A percentile compares a stretch with the other conserved stretches of the same genome.
These are phyloP conservation scores for Notothenia coriiceps DNA, from an alignment of 2,113 vertebrate species.

Conservation along the genomic window DNA sequence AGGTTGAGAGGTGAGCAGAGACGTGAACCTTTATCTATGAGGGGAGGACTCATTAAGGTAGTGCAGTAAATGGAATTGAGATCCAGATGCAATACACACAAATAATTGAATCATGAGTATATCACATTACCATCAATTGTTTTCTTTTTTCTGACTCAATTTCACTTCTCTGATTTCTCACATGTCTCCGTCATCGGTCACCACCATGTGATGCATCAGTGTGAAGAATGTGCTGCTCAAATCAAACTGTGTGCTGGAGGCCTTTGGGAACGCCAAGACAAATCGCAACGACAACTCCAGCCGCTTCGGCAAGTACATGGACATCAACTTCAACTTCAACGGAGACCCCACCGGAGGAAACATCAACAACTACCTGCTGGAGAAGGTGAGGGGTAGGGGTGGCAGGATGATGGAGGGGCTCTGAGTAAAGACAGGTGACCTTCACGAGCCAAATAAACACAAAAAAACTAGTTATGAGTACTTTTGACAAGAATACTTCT, in stretches of 20 bases:
- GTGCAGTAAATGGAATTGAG: background rate
- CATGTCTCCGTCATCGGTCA: slow-evolving; percentile 9
- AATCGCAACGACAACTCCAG: slow-evolving; percentile 97
- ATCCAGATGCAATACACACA: background rate
- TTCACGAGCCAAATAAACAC: background rate
- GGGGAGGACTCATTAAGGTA: background rate
- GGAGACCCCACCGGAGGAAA: slow-evolving; percentile 93
- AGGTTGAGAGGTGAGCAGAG: slow-evolving; percentile 91
- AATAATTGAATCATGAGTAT: background rate
- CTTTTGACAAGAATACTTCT: background rate
- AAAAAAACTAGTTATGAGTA: background rate
- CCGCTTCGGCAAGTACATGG: slow-evolving; percentile 98
- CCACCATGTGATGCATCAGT: slow-evolving; percentile 68
- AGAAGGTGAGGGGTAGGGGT: slow-evolving; percentile 86
- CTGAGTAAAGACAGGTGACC: background rate
- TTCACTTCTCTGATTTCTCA: background rate
- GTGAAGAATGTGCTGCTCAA: slow-evolving; percentile 94
- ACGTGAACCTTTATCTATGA: background rate
- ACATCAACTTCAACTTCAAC: slow-evolving; percentile 98
- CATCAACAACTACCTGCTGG: slow-evolving; percentile 96
- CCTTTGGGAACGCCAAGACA: slow-evolving; percentile 95
- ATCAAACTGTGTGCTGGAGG: slow-evolving; percentile 95
- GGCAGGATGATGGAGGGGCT: slow-evolving; percentile 3
- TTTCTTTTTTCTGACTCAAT: background rate
- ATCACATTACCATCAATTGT: slow-evolving; percentile 7